Percentiles rank a stretch among this genome's conserved stretches.
Evolutionary conservation across 1,140 invertebrate genomes (phyloP).

Genomic region (Calosoma granatense): DNA sequence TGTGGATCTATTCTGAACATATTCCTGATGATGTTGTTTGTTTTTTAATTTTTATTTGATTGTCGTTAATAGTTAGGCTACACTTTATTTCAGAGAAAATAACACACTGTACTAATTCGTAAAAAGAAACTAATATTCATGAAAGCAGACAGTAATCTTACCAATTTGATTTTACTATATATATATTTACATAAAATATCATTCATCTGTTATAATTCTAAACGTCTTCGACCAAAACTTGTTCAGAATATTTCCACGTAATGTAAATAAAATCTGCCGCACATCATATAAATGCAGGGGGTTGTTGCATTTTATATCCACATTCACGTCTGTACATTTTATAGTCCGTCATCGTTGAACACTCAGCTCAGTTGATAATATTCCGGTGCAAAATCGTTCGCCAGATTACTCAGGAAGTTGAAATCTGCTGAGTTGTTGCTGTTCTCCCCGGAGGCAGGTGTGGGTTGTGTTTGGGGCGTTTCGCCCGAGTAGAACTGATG

Average conservation of each 20-base stretch:
- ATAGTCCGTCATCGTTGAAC: conserved; percentile 2
- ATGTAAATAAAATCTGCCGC: not conserved
- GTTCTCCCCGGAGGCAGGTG: conserved; percentile 53
- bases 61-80: too few species aligned
- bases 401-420: conserved; percentile 81
- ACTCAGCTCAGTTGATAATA: conserved; percentile 59
- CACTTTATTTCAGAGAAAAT: too few species aligned
- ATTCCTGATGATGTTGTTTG: too few species aligned
- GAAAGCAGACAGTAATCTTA: too few species aligned
- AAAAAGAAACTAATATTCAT: too few species aligned
- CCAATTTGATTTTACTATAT: not conserved
- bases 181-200: too few species aligned
- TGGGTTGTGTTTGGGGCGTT: conserved; percentile 34
- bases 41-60: too few species aligned
- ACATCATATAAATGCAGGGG: not conserved
- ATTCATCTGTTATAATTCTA: too few species aligned
- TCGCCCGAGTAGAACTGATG: conserved; percentile 58
- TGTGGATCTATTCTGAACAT: too few species aligned
- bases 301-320: not conserved
- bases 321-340: not conserved
- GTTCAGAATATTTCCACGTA: too few species aligned
- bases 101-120: too few species aligned
- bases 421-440: conserved; percentile 85
- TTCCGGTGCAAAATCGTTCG: conserved; percentile 83
- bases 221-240: too few species aligned